Conservation (phyloP, 2,113 vertebrate species). For the Mesoclemmys tuberculata region DNA sequence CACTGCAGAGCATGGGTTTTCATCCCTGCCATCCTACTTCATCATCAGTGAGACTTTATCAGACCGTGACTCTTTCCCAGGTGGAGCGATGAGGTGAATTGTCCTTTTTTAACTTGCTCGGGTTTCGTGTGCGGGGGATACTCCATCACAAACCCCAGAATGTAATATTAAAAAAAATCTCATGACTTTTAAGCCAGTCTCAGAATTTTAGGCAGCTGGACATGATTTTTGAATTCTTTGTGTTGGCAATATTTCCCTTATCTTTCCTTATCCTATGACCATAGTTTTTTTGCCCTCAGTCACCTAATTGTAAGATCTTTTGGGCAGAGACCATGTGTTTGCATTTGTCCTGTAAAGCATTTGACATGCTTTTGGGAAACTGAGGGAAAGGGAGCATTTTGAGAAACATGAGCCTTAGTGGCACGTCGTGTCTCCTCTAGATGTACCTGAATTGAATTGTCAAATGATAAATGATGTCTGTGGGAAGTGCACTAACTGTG, state of each 20-base stretch:
- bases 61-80: not conserved
- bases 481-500: slow-evolving; percentile 39
- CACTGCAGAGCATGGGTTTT: no score
- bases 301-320: slow-evolving; percentile 22
- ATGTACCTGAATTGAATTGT: slow-evolving; percentile 68
- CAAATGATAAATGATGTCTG: slow-evolving; percentile 66
- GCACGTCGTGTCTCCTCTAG: slow-evolving; percentile 26
- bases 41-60: not conserved
- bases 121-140: no score
- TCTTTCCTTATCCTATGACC: fast-evolving
- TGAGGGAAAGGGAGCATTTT: slow-evolving; percentile 52
- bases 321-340: slow-evolving; percentile 39
- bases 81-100: no score
- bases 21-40: no score
- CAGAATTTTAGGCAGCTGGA: not conserved
- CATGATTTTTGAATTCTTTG: not conserved
- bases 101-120: not conserved
- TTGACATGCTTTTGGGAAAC: slow-evolving; percentile 58
- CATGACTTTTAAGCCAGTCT: not conserved
- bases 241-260: not conserved
- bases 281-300: not conserved
- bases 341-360: slow-evolving; percentile 57
- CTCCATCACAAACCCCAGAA: no score
- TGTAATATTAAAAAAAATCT: no score
- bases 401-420: slow-evolving; percentile 41